Evolutionary conservation across 2,113 vertebrate genomes (phyloP).

Genomic region (Ailurus styani): DNA sequence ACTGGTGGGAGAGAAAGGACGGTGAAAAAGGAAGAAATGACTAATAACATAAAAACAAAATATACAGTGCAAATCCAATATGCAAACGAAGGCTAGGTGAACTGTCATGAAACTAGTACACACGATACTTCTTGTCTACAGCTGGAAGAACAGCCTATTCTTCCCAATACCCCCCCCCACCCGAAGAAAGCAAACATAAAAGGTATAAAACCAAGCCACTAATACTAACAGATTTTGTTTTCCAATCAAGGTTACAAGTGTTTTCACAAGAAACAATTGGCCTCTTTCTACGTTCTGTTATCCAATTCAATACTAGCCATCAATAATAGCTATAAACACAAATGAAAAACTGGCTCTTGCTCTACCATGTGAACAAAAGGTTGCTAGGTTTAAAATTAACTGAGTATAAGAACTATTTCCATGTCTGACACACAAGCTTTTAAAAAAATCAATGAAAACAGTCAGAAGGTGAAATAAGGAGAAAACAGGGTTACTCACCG

Average conservation of each 20-base stretch:
- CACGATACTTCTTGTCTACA: background rate
- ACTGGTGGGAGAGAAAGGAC: conserved; percentile 10
- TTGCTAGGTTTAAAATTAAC: conserved; percentile 42
- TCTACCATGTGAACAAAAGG: background rate
- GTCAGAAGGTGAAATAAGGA: conserved; percentile 74
- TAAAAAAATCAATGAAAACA: conserved; percentile 68
- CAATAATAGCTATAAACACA: conserved; percentile 7
- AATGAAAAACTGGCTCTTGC: conserved; percentile 19
- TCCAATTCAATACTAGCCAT: background rate
- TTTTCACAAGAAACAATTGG: background rate
- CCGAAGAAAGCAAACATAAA: background rate
- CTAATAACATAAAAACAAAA: conserved; percentile 44
- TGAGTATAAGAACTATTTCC: conserved; percentile 42
- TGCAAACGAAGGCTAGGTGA: conserved; percentile 14
- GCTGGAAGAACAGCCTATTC: background rate
- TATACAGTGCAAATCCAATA: conserved; percentile 21
- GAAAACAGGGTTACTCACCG: conserved; percentile 81
- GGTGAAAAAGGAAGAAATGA: conserved; percentile 21
- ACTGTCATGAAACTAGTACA: background rate
- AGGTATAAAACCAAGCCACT: conserved; percentile 28
- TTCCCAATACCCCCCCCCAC: background rate
- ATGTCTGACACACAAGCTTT: conserved; percentile 58
- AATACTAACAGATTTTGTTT: background rate
- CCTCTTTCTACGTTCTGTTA: background rate
- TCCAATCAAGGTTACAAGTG: background rate